Base-by-base conservation (phyloP, 2,888 invertebrate genomes). In the Baronia brevicornis region DNA sequence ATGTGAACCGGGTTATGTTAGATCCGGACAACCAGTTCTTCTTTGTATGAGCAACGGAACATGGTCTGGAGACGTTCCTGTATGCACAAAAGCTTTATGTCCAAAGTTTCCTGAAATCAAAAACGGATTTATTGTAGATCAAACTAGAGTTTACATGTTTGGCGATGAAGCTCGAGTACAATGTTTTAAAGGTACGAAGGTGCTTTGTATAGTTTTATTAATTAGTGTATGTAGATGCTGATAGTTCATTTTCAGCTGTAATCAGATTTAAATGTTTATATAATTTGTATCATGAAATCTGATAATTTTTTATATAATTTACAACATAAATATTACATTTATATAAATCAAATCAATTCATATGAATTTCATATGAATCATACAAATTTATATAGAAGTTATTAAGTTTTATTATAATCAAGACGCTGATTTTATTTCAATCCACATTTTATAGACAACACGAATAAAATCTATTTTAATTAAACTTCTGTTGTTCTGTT, bases 21-120 rank as follows among this genome's bases (percentile, higher is more conserved):
- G 96, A 46, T 90, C 89, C 46, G 96, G 96, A 14, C 92, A 93
- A 60, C 96, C 96, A 7, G 96, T 96, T 2, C 88, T 96, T 21
- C 88, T 95, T 18, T 97, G 96, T 66, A 96, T 96, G 95, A 96
- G 95, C 59, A 96, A 96, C 59, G 96, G 96, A 28, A 95, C 96
- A 5, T 97, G 96, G 96, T 96, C 96, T 38, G 95, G 94, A 37
- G 90, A 93, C 47, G 94, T 96, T 3, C 96, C 96, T 1, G 89
- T 90, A 3, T 96, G 96, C 69, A 88, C 93, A 17, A 89, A 95
- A 53, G 91, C 90, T 11, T 70, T 87, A 45, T 94, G 93, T 61
- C 87, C 90, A 0, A 86, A 86, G 45, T 87, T 93, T 57, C 95
- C 95, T 0, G 89, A 89, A 60, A 92, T 96, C 39, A 90, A 90